Evolutionary conservation across 2,113 vertebrate genomes (phyloP), one percentile per base, ranked within the genome.

Genomic region (Cinclus cinclus): DNA sequence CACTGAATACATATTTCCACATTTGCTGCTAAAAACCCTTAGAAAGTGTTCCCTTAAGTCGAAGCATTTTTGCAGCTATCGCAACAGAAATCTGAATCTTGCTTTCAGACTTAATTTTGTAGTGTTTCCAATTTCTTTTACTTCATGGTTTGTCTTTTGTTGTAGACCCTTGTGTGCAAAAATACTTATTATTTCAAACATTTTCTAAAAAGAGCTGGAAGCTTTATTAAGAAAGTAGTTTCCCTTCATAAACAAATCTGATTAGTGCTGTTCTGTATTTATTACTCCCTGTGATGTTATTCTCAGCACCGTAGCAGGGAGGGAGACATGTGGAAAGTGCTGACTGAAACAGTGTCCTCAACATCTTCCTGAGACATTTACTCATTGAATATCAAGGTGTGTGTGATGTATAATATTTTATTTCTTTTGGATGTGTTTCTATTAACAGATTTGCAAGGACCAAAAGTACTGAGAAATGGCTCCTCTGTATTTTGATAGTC

Each of bases 181-280:
- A 74, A 58, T 89, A 87, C 21, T 49, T 89, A 44, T 3, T 56
- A 80, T 93, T 94, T 87, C 49, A 81, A 88, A 94, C 13, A 71
- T 21, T 37, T 94, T 94, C 44, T 89, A 46, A 76, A 75, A 87
- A 88, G 71, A 80, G 5, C 53, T 82, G 73, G 78, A 92, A 92
- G 33, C 24, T 86, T 77, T 63, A 17, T 17, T 67, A 33, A 81
- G 60, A 23, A 53, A 77, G 70, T 60, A 83, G 30, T 35, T 92
- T 91, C n/a, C n/a, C 49, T 87, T 90, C 46, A 33, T 87, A 71
- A 97, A 75, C 67, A 88, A 85, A 87, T 23, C 53, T 75, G 90
- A 75, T 83, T 74, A 80, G 49, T 65, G 47, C 11, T 79, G 11
- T 53, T 33, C 44, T 76, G 13, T 56, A 33, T 85, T 87, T 60